Base-by-base conservation (phyloP, 2,113 vertebrate genomes). In the Amphiprion percula region DNA sequence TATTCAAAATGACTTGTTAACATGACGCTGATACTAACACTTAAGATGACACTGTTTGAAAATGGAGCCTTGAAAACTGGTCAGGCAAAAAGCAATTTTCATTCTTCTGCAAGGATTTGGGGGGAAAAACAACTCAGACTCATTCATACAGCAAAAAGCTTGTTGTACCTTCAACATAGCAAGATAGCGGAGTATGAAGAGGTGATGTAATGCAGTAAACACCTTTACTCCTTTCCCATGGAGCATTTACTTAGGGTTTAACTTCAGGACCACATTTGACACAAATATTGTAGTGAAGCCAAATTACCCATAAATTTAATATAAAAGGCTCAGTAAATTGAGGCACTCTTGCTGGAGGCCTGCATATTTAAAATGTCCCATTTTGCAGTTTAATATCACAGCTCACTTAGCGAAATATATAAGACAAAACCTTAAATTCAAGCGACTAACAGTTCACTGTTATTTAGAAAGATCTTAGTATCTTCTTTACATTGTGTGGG, bases 191-290 rank as follows among this genome's bases (percentile, higher is more conserved):
- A 77, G 16, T 26, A 60, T 4, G 44, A 33, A 50, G 54, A 61
- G 39, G 46, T 39, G 59, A 68, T 55, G 49, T 77, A 58, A 76
- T 55, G 54, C 61, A 14, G 28, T 58, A 49, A 67, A 63, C 8
- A 28, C 24, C 1, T 53, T 72, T 74, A 19, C 55, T 61, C 67
- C 60, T 52, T 64, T 41, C 60, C 50, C 24, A 39, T 3, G 2
- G 46, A 63, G 56, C 63, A 80, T 74, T 85, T 41, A 66, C 23
- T 69, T n/a, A 1, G 58, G 47, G 14, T 68, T 83, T 52, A 60
- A 62, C 53, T 21, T 76, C 46, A 39, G 68, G 72, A 10, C 11
- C 21, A 24, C 30, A 68, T 78, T 79, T 73, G 39, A 12, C 15
- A 11, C 14, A 24, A 54, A 74, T 62, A 77, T 24, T 21, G 10